Base-by-base conservation (phyloP, 1,140 invertebrate species). In the Holotrichia oblita region DNA sequence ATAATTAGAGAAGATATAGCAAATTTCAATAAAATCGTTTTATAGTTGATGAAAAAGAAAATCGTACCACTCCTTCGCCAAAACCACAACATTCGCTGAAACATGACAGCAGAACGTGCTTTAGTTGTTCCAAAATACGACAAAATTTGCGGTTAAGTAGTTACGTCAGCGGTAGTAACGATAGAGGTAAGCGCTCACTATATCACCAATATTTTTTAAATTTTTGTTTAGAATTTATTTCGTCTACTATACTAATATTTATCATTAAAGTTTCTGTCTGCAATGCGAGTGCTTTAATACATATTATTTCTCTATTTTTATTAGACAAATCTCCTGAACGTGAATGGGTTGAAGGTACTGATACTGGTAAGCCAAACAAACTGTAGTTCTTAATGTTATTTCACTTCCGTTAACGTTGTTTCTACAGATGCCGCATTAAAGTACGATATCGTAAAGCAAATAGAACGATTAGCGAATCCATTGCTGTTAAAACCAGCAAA, bases 401-500 rank as follows among this genome's bases (percentile, higher is more conserved):
- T 64, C 61, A 6, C 7, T 22, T 27, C 6, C 61, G 24, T 6
- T 69, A 14, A 69, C 10, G 3, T n/a, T n/a, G n/a, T 9, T 69
- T 69, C 22, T 27, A 14, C n/a, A 74, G 27, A 59, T 72, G 22
- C 42, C 81, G 73, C 79, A 12, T 17, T 80, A 8, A 84, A 84
- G 81, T 76, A 59, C 22, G 84, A 85, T 81, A 90, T 93, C 76
- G 84, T 90, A 82, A 92, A 91, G 85, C 91, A 91, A 85, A 89
- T 89, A 44, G 91, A 93, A 84, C 89, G 92, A 40, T 86, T 94
- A 81, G 89, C 92, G 0, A 94, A 94, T 88, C 93, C 93, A 34
- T 88, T 93, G 40, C 90, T 90, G 86, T 90, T 90, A 79, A 92
- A 92, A 83, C 88, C 91, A 55, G 92, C 91, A 79, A 91, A 90